Percentiles rank a stretch among this genome's conserved stretches.
Evolutionary conservation across 2,113 vertebrate genomes (phyloP).

Genomic region (Neogobius melanostomus): DNA sequence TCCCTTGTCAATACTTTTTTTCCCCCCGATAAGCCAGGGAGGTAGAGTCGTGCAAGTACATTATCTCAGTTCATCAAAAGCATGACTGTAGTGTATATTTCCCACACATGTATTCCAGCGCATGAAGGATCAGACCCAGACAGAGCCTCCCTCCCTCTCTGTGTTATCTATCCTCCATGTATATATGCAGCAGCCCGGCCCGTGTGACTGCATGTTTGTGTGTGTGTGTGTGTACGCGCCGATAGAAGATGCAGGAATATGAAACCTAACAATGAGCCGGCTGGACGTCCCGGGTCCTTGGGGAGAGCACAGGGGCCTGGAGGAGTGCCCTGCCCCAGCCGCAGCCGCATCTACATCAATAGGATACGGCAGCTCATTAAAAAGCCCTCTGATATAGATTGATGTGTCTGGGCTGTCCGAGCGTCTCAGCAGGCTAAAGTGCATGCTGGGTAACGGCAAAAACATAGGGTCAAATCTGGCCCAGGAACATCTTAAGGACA

Average conservation of each 20-base stretch:
- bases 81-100: conserved; percentile 11
- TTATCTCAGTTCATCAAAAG: conserved; percentile 18
- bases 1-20: too few species aligned
- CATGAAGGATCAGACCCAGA: conserved; percentile 13
- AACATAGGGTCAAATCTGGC: conserved; percentile 16
- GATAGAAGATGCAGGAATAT: conserved; percentile 35
- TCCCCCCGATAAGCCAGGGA: neutral
- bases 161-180: conserved; percentile 23
- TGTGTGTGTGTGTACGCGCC: conserved; percentile 8
- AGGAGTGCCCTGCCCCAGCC: conserved; percentile 15
- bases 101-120: conserved; percentile 6
- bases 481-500: neutral
- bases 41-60: conserved; percentile 3
- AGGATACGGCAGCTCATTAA: conserved; percentile 41
- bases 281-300: conserved; percentile 20
- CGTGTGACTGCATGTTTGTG: conserved; percentile 1
- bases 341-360: conserved; percentile 31
- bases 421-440: neutral
- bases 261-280: conserved; percentile 39
- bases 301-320: conserved; percentile 20
- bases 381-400: conserved; percentile 44
- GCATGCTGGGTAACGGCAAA: conserved; percentile 27
- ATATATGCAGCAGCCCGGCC: conserved; percentile 25
- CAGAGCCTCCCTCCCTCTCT: neutral
- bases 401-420: conserved; percentile 35